These are phyloP conservation scores for Rapana venosa DNA, from an alignment of 2,888 invertebrate species.

Conservation along the genomic window DNA sequence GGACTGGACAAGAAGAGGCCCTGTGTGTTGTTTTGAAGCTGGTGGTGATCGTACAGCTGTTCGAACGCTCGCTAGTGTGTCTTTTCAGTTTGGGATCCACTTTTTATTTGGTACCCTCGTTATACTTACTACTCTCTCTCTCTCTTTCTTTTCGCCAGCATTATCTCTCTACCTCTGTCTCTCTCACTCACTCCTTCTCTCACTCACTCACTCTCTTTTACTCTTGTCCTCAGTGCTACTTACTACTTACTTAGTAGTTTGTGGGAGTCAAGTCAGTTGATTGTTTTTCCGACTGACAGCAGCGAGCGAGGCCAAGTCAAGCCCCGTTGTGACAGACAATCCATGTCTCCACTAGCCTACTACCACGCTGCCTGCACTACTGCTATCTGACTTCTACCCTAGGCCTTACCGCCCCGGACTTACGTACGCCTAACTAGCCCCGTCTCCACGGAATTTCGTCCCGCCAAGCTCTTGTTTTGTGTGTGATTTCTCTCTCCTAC, in stretches of 20 bases:
- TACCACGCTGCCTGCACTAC: background rate
- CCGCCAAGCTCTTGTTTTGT: background rate
- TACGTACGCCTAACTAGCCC: too few species aligned
- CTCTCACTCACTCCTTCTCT: background rate
- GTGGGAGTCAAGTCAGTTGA: background rate
- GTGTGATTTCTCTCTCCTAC: background rate
- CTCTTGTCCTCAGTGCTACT: background rate
- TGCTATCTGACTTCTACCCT: background rate
- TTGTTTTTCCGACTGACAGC: background rate
- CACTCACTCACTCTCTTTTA: background rate
- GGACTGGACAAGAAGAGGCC: background rate
- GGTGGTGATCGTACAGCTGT: background rate
- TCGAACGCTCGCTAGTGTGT: background rate
- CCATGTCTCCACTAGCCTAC: background rate
- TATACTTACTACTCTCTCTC: too few species aligned
- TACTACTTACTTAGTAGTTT: too few species aligned
- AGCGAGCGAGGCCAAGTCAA: background rate
- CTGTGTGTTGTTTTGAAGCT: background rate
- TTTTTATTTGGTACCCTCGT: background rate
- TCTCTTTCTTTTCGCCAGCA: background rate
- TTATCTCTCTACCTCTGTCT: background rate
- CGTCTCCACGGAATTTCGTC: background rate
- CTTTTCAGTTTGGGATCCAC: background rate
- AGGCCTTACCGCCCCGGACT: background rate
- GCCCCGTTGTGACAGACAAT: background rate